Percentiles rank a stretch among this genome's conserved stretches.
Evolutionary conservation across 2,888 invertebrate species (phyloP).

Genomic region (Drosophila multiciliata): DNA sequence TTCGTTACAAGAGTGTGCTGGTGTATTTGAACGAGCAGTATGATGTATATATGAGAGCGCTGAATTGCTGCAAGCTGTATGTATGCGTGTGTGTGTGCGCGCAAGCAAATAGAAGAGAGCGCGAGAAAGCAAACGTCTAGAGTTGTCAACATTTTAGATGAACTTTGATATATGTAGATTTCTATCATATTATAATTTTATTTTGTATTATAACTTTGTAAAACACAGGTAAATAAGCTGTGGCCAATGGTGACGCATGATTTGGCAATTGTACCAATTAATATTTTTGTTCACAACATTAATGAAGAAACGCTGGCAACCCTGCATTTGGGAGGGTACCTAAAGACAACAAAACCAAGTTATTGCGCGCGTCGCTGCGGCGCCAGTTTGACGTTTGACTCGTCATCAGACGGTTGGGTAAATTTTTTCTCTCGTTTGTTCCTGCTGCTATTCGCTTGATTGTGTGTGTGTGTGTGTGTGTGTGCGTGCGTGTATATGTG

Average conservation of each 20-base stretch:
- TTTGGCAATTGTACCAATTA: neutral
- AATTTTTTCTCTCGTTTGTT: constrained; percentile 60
- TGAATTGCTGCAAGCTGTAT: constrained; percentile 35
- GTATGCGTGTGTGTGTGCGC: constrained; percentile 36
- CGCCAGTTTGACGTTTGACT: constrained; percentile 76
- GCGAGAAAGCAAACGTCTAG: constrained; percentile 51
- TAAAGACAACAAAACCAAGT: constrained; percentile 72
- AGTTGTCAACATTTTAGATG: constrained; percentile 45
- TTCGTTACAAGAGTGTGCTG: constrained; percentile 30
- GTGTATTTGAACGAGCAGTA: constrained; percentile 21
- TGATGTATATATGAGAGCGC: constrained; percentile 51
- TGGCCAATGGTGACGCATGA: neutral
- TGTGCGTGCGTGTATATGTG: constrained; percentile 20
- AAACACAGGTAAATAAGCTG: neutral
- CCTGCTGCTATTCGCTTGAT: constrained; percentile 45
- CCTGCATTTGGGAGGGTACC: constrained; percentile 66
- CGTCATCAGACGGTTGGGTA: constrained; percentile 77
- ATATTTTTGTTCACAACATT: neutral
- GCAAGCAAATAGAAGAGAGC: constrained; percentile 49
- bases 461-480: constrained; percentile 46
- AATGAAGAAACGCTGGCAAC: constrained; percentile 45
- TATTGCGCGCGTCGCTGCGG: constrained; percentile 68
- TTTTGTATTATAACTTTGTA: neutral
- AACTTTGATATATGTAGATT: constrained; percentile 4
- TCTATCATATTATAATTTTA: neutral